Base-by-base conservation (phyloP, 2,113 vertebrate species). In the Ursus arctos region DNA sequence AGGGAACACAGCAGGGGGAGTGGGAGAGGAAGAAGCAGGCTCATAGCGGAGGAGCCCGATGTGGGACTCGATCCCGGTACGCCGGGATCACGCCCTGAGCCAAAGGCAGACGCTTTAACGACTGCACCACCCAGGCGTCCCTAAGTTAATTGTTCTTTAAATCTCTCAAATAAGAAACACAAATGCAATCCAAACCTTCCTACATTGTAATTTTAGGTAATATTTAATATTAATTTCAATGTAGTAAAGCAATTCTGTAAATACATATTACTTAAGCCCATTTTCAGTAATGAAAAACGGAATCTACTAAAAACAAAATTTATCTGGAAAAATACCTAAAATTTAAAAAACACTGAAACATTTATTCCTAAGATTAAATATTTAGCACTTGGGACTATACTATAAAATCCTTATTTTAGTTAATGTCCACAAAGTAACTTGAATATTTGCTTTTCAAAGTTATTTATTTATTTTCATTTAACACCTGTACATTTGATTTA, bases 401-500 rank as follows among this genome's bases (percentile, higher is more conserved):
- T 31, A 82, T 71, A 83, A 91, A 79, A 40, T 81, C 55, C 33
- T 95, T 94, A 95, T 96, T 98, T 97, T 51, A 61, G 11, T 86
- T 88, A 97, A 93, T 94, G 81, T 47, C 55, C 77, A 80, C 61
- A 92, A 71, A 31, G 87, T 33, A 88, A 97, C 12, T 7, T 85
- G 77, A 94, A 93, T 92, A 92, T 53, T 63, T 28, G 65, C 77
- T 40, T 84, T 91, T 88, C n/a, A 59, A 93, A 71, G 47, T 76
- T 53, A 92, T 92, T 59, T 43, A 91, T 33, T 61, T 26, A 69
- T 74, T 98, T 88, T 96, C 91, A 93, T 83, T 96, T 97, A 92
- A 95, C 94, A 96, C 67, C 59, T 91, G 84, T 59, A 49, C 22
- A 31, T 95, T 91, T 86, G 51, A 49, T 28, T 95, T 82, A 14